A percentile compares a stretch with the other conserved stretches of the same genome.
Evolutionary conservation across 2,888 invertebrate genomes (phyloP).

Genomic region (Drosophila infuscata): DNA sequence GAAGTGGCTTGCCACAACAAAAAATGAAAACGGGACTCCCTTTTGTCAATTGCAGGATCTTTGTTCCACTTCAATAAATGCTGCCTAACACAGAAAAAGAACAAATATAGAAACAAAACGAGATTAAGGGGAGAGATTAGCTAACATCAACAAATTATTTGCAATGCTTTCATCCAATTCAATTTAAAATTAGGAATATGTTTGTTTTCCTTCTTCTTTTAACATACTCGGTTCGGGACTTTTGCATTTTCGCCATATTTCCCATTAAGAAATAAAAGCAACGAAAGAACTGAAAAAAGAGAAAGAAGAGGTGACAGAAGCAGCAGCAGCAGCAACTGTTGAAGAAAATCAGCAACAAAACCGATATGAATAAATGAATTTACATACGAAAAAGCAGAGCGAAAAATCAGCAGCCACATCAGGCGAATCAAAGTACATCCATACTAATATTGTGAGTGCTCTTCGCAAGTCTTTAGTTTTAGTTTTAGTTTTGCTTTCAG

Average conservation of each 20-base stretch:
- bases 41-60: conserved; percentile 65
- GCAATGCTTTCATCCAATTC: background rate
- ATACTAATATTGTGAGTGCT: conserved; percentile 25
- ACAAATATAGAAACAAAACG: background rate
- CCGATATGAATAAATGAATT: conserved; percentile 62
- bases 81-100: conserved; percentile 1
- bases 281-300: conserved; percentile 1
- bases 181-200: background rate
- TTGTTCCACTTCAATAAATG: conserved; percentile 27
- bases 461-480: conserved; percentile 49
- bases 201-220: too few species aligned
- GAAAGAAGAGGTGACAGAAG: conserved; percentile 29
- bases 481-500: conserved; percentile 48
- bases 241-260: conserved; percentile 48
- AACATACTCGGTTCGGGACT: conserved; percentile 9
- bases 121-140: conserved; percentile 5
- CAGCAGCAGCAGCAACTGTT: conserved; percentile 32
- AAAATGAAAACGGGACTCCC: conserved; percentile 40
- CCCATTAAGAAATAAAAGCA: conserved; percentile 27
- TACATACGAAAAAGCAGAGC: conserved; percentile 61
- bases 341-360: conserved; percentile 56
- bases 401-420: conserved; percentile 57
- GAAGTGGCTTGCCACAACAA: conserved; percentile 17
- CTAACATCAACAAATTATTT: conserved; percentile 5
- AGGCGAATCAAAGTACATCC: conserved; percentile 39